phyloP scores from a whole-genome alignment of 2,113 vertebrate genomes.

The Platichthys flesus region DNA sequence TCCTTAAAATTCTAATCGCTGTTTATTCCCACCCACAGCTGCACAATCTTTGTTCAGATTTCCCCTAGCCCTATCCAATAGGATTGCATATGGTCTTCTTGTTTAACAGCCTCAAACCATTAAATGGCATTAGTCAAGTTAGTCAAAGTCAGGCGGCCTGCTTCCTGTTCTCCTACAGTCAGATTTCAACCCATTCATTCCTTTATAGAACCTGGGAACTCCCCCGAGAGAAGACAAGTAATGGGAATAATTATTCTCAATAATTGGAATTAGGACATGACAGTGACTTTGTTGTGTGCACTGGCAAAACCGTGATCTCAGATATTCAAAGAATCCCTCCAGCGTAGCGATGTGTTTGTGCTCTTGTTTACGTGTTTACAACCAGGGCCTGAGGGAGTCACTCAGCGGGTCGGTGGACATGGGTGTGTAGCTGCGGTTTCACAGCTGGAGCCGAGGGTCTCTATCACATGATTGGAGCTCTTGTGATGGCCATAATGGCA shows the following conservation, averaged over 20 bases:
- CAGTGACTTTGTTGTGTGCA: conserved; percentile 38
- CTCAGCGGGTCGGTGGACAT: conserved; percentile 35
- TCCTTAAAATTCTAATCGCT: neutral
- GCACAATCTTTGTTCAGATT: neutral
- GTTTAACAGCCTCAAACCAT: neutral
- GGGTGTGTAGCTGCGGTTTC: conserved; percentile 57
- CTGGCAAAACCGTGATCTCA: conserved; percentile 36
- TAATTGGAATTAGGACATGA: conserved; percentile 44
- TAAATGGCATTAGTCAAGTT: conserved; percentile 26
- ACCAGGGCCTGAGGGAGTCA: conserved; percentile 26
- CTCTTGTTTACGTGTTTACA: conserved; percentile 66
- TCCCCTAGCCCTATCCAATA: neutral
- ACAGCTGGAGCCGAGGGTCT: conserved; percentile 49
- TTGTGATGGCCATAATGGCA: conserved; percentile 52
- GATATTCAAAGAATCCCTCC: conserved; percentile 56
- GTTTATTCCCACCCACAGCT: neutral
- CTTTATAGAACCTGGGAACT: conserved; percentile 56
- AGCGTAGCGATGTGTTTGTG: conserved; percentile 13
- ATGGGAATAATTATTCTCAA: neutral
- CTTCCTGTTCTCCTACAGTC: conserved; percentile 32
- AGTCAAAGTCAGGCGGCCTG: conserved; percentile 16
- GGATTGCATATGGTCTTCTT: neutral
- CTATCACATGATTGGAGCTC: conserved; percentile 58
- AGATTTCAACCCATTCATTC: conserved; percentile 23
- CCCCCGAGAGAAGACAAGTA: conserved; percentile 43